Conservation (phyloP, 2,888 invertebrate species). For the Meghimatium bilineatum region DNA sequence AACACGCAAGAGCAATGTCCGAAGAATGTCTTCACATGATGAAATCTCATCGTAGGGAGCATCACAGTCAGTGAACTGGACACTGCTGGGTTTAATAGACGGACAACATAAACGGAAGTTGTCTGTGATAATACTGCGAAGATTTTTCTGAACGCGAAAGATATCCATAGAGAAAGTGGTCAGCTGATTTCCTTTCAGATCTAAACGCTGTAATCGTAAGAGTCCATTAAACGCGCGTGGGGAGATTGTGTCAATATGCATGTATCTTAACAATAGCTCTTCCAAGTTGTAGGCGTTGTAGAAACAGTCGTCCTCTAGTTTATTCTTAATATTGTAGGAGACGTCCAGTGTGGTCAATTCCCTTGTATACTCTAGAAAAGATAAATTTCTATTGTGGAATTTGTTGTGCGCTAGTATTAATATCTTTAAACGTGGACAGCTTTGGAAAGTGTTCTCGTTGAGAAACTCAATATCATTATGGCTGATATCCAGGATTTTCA, state of each 20-base stretch:
- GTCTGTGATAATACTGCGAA: slow-evolving; percentile 36
- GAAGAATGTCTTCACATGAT: slow-evolving; percentile 46
- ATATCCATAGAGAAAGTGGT: slow-evolving; percentile 15
- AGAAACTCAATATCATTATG: not conserved
- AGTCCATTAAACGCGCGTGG: slow-evolving; percentile 41
- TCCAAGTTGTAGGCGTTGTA: slow-evolving; percentile 1
- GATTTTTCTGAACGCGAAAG: slow-evolving; percentile 14
- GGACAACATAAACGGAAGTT: slow-evolving; percentile 47
- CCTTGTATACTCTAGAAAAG: not conserved
- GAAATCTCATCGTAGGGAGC: slow-evolving; percentile 48
- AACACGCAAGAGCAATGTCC: slow-evolving; percentile 21
- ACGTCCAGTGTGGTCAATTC: slow-evolving; percentile 33
- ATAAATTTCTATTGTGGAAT: not conserved
- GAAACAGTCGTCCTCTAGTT: slow-evolving; percentile 15
- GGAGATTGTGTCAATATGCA: slow-evolving; percentile 20
- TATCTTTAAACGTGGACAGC: slow-evolving; percentile 29
- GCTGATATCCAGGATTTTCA: slow-evolving; percentile 39
- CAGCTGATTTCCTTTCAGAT: slow-evolving; percentile 25
- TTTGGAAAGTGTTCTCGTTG: not conserved
- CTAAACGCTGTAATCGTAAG: slow-evolving; percentile 20
- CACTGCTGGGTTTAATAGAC: slow-evolving; percentile 18
- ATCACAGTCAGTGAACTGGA: slow-evolving; percentile 13
- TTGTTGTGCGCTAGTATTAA: slow-evolving; percentile 31
- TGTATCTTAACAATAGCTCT: slow-evolving; percentile 1
- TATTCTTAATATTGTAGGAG: not conserved